Evolutionary conservation across 1,140 invertebrate species (phyloP).

Genomic region (Oryctes rhinoceros): DNA sequence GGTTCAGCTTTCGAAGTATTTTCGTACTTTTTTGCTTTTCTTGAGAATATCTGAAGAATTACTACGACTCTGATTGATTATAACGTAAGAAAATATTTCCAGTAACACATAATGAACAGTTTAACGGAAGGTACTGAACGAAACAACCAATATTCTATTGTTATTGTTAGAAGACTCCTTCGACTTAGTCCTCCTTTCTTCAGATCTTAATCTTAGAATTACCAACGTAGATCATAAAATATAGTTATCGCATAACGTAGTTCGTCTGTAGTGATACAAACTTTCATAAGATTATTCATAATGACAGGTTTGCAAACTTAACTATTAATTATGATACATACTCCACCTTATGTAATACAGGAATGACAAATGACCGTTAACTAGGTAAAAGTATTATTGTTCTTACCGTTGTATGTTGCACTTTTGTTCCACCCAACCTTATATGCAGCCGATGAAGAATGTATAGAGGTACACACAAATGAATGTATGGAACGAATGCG

Average conservation of each 20-base stretch:
- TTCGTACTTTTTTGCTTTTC: too few species aligned
- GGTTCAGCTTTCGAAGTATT: too few species aligned
- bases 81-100: too few species aligned
- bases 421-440: constrained; percentile 38
- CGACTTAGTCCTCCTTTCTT: too few species aligned
- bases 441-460: constrained; percentile 1
- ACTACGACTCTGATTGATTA: too few species aligned
- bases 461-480: constrained; percentile 10
- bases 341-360: constrained; percentile 39
- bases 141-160: too few species aligned
- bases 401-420: constrained; percentile 25
- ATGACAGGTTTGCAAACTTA: constrained; percentile 35
- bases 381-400: constrained; percentile 45
- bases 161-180: too few species aligned
- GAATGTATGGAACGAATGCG: constrained; percentile 25
- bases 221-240: constrained; percentile 3
- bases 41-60: too few species aligned
- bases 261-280: neutral
- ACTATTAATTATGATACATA: constrained; percentile 41
- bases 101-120: too few species aligned
- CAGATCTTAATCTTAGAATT: neutral
- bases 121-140: too few species aligned
- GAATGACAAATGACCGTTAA: constrained; percentile 43
- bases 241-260: neutral
- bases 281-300: constrained; percentile 29